Evolutionary conservation across 2,888 invertebrate species (phyloP), one percentile per base, ranked within the genome.

Genomic region (Agrenia bidenticulata): DNA sequence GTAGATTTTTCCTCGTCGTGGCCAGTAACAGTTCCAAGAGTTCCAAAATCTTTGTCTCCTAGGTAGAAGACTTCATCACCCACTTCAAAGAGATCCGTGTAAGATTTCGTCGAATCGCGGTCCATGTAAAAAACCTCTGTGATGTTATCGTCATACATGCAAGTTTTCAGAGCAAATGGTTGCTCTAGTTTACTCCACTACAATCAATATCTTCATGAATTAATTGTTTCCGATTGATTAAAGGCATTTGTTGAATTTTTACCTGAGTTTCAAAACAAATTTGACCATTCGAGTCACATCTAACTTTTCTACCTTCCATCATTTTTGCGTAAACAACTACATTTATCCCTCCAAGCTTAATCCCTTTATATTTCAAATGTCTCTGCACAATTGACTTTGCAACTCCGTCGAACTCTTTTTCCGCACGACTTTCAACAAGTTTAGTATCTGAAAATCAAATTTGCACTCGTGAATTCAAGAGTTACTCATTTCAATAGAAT

Each of bases 281-380:
- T 60, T 83, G 83, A 23, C 89, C 89, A 61, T 86, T 84, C 15
- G 82, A 77, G 0, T 83, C 83, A 72, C 85, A 85, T 1, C 81
- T 77, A 73, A 86, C 86, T 77, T 85, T 85, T 59, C 84, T 80
- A 69, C 94, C 95, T 77, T 85, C 85, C 78, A 91, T 83, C 63
- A 87, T 85, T 53, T 85, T 84, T 0, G 89, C 92, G 77, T 89
- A 86, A 1, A 95, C 81, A 17, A 83, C 70, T 11, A 81, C 72
- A 13, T 85, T 82, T 9, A 86, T 86, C 15, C 85, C 82, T 0
- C 89, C 89, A 55, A 92, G 82, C 67, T 89, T 86, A 9, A 96
- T 88, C 0, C 94, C 95, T 78, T 89, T 85, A 41, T 89, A 85
- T 66, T 83, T 85, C 79, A 84, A 83, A 77, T 90, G 81, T 24